phyloP scores from a whole-genome alignment of 1,140 invertebrate species.

The Sitobion miscanthi region DNA sequence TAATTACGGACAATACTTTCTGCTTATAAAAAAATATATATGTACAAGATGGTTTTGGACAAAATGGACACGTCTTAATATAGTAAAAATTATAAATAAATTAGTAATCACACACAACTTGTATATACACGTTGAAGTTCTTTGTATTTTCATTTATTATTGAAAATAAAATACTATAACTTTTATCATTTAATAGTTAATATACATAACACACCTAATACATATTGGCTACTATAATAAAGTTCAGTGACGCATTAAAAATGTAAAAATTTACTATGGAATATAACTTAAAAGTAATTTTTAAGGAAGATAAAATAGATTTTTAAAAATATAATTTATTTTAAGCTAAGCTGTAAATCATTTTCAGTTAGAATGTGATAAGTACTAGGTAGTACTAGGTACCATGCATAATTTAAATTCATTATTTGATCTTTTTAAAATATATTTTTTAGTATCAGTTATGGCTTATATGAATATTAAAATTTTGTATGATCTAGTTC shows the following conservation, averaged over 20 bases:
- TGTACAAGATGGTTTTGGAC: not conserved
- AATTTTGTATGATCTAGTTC: not conserved
- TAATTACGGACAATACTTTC: not conserved
- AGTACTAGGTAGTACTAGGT: not conserved
- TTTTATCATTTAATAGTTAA: not conserved
- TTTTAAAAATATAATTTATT: not conserved
- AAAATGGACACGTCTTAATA: not conserved
- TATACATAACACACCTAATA: no score
- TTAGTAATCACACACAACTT: not conserved
- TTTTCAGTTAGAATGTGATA: not conserved
- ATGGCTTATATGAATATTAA: not conserved
- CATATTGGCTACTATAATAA: not conserved
- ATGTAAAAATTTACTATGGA: not conserved
- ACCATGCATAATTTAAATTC: not conserved
- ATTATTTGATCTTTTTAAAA: not conserved
- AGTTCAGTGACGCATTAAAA: not conserved
- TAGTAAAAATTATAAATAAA: not conserved
- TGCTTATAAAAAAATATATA: not conserved
- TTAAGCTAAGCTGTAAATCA: not conserved
- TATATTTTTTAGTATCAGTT: not conserved
- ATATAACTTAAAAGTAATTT: not conserved
- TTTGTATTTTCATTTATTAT: not conserved
- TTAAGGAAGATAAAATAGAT: not conserved
- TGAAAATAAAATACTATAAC: not conserved
- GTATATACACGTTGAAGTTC: not conserved